phyloP scores from a whole-genome alignment of 2,113 vertebrate genomes.

The Ammodytes marinus region DNA sequence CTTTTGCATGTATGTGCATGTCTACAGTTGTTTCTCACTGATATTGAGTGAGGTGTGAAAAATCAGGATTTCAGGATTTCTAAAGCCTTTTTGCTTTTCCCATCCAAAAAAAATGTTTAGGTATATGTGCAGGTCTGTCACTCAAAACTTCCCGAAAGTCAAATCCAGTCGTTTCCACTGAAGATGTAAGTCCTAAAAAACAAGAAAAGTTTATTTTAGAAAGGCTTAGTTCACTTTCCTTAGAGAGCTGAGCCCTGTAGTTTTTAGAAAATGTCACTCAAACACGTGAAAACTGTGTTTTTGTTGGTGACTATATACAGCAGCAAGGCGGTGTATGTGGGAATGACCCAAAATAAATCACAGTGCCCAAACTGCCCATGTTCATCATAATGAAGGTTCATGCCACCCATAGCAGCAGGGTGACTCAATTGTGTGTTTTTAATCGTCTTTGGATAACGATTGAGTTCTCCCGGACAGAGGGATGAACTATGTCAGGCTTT shows the following conservation, averaged over 20 bases:
- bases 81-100: background rate
- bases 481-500: background rate
- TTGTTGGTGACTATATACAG: slow-evolving; percentile 1
- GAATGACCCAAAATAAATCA: slow-evolving; percentile 2
- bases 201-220: background rate
- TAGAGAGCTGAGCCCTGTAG: background rate
- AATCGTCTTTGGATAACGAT: background rate
- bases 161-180: background rate
- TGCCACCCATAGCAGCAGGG: background rate
- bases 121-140: background rate
- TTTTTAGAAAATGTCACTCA: background rate
- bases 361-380: background rate
- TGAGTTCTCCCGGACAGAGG: background rate
- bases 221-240: background rate
- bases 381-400: background rate
- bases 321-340: background rate
- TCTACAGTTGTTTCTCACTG: no score
- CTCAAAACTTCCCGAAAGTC: background rate
- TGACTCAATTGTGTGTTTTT: background rate
- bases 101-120: background rate
- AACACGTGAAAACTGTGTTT: background rate
- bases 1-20: background rate
- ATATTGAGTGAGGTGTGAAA: background rate
- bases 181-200: background rate
- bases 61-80: background rate